Base-by-base conservation (phyloP, 2,113 vertebrate species). In the Stegostoma tigrinum region DNA sequence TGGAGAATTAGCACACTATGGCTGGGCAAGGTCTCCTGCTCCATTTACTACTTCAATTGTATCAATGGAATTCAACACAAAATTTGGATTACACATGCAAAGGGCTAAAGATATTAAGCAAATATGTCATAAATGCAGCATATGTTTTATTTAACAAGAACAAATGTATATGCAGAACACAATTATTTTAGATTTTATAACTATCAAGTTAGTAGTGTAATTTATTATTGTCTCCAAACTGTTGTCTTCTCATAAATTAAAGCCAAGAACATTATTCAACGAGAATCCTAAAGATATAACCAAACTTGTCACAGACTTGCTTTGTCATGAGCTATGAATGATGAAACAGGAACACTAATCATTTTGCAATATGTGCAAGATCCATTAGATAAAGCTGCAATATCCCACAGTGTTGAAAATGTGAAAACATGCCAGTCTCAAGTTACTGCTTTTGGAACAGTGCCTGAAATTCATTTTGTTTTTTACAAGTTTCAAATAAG, bases 341-440 rank as follows among this genome's bases (percentile, higher is more conserved):
- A n/a, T 83, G n/a, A 83, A 42, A 83, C 15, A 19, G 78, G 78
- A 83, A 6, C n/a, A 42, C 78, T 83, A 83, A 83, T 83, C 34
- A 83, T 83, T 83, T 83, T 83, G 78, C n/a, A 83, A 42, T 42
- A 38, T 83, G 78, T 83, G 78, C 78, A 83, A 83, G 78, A 83
- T 83, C n/a, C 78, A 83, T 42, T 0, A 42, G n/a, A 42, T 83
- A 83, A 83, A 83, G 15, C 78, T 83, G 78, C 78, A 83, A 83
- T 83, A 42, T 42, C 78, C 78, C 78, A 38, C 78, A 83, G 78
- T 83, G n/a, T 6, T 42, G n/a, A 83, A 83, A 83, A 83, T 83
- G 78, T 38, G 38, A 83, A 83, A 83, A 42, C 5, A 42, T 42
- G n/a, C 78, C 78, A 83, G 78, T 83, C 78, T 83, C 4, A 80